phyloP scores from a whole-genome alignment of 1,140 invertebrate genomes.

The Plutomurus gul region DNA sequence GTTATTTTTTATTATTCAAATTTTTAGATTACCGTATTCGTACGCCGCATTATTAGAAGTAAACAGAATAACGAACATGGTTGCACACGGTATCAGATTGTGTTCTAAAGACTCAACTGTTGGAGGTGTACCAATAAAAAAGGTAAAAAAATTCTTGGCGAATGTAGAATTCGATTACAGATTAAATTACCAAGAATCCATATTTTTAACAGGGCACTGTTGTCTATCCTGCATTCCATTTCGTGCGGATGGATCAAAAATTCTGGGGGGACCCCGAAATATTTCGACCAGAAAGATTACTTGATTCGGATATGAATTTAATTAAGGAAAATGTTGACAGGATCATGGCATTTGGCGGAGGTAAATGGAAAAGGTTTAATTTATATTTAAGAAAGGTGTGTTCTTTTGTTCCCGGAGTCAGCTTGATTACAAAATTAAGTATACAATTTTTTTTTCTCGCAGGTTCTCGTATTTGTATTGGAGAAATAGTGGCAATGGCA shows the following conservation, averaged over 20 bases:
- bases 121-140: background rate
- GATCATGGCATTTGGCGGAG: slow-evolving; percentile 14
- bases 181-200: background rate
- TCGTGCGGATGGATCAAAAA: slow-evolving; percentile 55
- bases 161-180: too few relatives aligned
- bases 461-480: slow-evolving; percentile 4
- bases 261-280: slow-evolving; percentile 55
- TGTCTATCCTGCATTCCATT: slow-evolving; percentile 30
- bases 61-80: background rate
- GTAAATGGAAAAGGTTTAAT: background rate
- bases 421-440: background rate
- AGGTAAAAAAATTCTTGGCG: too few relatives aligned
- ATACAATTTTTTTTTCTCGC: background rate
- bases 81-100: background rate
- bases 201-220: slow-evolving; percentile 33
- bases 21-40: slow-evolving; percentile 73
- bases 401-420: background rate
- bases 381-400: background rate
- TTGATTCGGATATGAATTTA: slow-evolving; percentile 37
- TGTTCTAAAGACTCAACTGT: background rate
- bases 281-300: slow-evolving; percentile 55
- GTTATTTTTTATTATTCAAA: too few relatives aligned
- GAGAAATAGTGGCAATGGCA: slow-evolving; percentile 10
- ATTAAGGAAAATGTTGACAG: background rate
- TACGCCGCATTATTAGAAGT: slow-evolving; percentile 76